These are phyloP conservation scores for Fratercula arctica DNA, from an alignment of 2,797 vertebrate genomes.

Conservation along the genomic window DNA sequence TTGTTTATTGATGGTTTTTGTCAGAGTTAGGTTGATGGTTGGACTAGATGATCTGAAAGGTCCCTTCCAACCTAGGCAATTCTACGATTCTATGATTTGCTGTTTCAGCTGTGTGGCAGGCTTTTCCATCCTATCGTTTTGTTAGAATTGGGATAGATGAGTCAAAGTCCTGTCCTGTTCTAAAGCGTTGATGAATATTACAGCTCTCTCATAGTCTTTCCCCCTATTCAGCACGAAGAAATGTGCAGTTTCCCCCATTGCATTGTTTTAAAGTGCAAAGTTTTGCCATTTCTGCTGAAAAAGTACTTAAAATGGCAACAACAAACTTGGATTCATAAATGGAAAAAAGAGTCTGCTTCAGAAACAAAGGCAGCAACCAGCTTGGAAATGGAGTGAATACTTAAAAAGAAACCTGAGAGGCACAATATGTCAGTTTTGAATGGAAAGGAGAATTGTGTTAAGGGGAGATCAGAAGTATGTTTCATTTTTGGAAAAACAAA, in stretches of 20 bases:
- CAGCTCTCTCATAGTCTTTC: background rate
- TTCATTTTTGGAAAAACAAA: background rate
- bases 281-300: conserved; percentile 28
- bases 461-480: background rate
- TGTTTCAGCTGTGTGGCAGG: background rate
- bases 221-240: background rate
- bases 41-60: too few species aligned
- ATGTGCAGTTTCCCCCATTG: background rate
- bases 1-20: too few species aligned
- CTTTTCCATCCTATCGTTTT: background rate
- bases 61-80: too few species aligned
- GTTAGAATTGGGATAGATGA: background rate
- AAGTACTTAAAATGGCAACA: background rate
- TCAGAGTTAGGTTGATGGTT: too few species aligned
- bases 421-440: background rate
- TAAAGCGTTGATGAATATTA: background rate
- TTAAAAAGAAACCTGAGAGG: background rate
- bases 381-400: background rate
- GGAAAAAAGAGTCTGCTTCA: background rate
- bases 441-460: background rate
- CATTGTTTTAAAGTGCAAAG: background rate
- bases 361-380: background rate
- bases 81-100: background rate
- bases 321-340: background rate
- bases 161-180: background rate